Evolutionary conservation across 2,888 invertebrate genomes (phyloP).

Genomic region (Macrostomum cliftonense): DNA sequence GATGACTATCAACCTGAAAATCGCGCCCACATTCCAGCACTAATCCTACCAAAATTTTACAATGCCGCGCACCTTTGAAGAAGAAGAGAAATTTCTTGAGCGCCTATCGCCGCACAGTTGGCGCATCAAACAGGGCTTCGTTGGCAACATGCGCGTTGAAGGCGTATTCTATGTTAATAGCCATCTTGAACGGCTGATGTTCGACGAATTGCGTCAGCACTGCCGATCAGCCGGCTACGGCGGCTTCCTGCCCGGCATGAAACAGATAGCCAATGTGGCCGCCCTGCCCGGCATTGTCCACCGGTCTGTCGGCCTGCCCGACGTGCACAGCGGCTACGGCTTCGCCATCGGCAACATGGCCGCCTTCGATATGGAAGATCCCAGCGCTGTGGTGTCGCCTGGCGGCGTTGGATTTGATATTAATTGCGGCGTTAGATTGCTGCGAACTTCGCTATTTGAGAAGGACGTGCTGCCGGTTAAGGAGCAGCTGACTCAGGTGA

Average conservation of each 20-base stretch:
- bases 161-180: constrained; percentile 88
- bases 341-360: constrained; percentile 99
- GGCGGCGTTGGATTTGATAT: constrained; percentile 97
- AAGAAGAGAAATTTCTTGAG: constrained; percentile 77
- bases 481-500: constrained; percentile 41
- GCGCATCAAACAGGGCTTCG: constrained; percentile 92
- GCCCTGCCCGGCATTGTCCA: constrained; percentile 91
- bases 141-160: constrained; percentile 94
- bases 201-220: constrained; percentile 77
- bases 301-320: constrained; percentile 75
- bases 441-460: constrained; percentile 79
- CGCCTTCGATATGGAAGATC: constrained; percentile 83
- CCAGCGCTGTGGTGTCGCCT: constrained; percentile 78
- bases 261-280: constrained; percentile 96
- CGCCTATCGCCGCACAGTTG: constrained; percentile 64
- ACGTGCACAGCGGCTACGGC: constrained; percentile 94
- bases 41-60: too few relatives aligned
- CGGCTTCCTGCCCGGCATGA: constrained; percentile 90
- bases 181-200: constrained; percentile 75
- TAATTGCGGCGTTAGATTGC: constrained; percentile 83
- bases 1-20: too few relatives aligned
- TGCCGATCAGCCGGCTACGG: constrained; percentile 69
- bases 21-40: too few relatives aligned
- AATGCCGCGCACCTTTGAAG: constrained; percentile 50
- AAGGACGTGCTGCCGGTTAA: constrained; percentile 78